These are phyloP conservation scores for Brachionus plicatilis DNA, from an alignment of 1,140 invertebrate species.

Conservation along the genomic window DNA sequence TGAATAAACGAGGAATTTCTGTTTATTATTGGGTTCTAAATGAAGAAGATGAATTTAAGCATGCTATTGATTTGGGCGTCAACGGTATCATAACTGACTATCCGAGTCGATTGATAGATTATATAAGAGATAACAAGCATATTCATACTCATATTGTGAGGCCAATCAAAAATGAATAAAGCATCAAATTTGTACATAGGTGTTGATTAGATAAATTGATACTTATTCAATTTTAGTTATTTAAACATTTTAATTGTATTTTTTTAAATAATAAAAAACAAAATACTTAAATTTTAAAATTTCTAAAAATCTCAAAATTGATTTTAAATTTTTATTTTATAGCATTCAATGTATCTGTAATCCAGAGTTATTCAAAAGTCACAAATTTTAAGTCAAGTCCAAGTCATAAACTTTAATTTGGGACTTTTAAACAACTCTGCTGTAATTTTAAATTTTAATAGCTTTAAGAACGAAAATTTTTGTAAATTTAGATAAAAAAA, in stretches of 20 bases:
- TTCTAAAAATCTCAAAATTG: too few relatives aligned
- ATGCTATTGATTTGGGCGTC: slow-evolving; percentile 23
- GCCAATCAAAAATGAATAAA: not conserved
- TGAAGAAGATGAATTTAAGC: slow-evolving; percentile 26
- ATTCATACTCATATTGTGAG: not conserved
- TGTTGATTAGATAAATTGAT: not conserved
- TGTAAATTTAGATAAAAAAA: too few relatives aligned
- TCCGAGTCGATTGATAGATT: slow-evolving; percentile 28
- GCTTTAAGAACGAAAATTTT: too few relatives aligned
- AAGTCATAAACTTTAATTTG: too few relatives aligned
- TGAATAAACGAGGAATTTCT: slow-evolving; percentile 27
- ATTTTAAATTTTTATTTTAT: too few relatives aligned
- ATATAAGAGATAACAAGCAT: not conserved
- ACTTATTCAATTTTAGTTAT: not conserved
- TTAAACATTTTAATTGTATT: not conserved
- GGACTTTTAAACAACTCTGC: too few relatives aligned
- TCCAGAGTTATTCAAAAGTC: too few relatives aligned
- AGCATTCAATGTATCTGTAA: too few relatives aligned
- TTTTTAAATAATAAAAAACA: not conserved
- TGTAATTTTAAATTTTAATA: too few relatives aligned
- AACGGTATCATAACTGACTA: slow-evolving; percentile 38
- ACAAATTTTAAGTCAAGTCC: too few relatives aligned
- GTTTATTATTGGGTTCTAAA: slow-evolving; percentile 37
- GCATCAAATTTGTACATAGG: not conserved
- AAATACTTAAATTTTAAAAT: not conserved